Evolutionary conservation across 2,113 vertebrate species (phyloP), one percentile per base, ranked within the genome.

Genomic region (Okapia johnstoni): DNA sequence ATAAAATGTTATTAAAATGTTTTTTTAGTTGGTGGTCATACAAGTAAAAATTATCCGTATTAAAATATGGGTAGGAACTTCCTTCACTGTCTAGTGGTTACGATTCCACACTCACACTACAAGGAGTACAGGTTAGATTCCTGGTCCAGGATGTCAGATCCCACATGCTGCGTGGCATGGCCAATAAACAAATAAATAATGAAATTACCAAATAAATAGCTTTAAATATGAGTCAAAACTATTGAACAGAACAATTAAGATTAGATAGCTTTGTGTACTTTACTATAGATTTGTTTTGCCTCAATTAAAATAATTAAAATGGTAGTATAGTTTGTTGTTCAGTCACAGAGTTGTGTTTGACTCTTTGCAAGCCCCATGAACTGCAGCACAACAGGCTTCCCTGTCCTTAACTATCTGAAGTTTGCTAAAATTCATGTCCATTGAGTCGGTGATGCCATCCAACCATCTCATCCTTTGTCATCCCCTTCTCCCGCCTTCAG

Each of bases 11-110:
- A 79, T 28, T 81, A 15, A 86, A 81, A 46, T 84, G 0, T 43
- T 46, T 30, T 81, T 96, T 40, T 61, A 55, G 16, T 28, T 70
- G 23, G 7, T 84, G 25, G 7, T 52, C 80, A 92, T 33, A 73
- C 12, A 88, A 48, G 6, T 79, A 86, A 96, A 92, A 94, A 86
- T 63, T 96, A 76, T 61, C 8, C 77, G 11, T 90, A 23, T 54
- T 92, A 43, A 83, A 92, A 43, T 92, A 48, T 58, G 19, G 19
- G 11, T 57, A 76, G 7, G 43, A 36, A 77, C 40, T 48, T 77
- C 43, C 43, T 28, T 76, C 11, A 43, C 70, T 76, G 70, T 43
- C 36, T 76, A 7, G 36, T 43, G 23, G 36, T 76, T 76, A 76
- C 43, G 36, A 76, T 43, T 25, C 36, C 70, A 25, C 21, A 43